Percentiles rank a stretch among this genome's conserved stretches.
phyloP scores from a whole-genome alignment of 2,113 vertebrate species.

The Chrysemys picta region DNA sequence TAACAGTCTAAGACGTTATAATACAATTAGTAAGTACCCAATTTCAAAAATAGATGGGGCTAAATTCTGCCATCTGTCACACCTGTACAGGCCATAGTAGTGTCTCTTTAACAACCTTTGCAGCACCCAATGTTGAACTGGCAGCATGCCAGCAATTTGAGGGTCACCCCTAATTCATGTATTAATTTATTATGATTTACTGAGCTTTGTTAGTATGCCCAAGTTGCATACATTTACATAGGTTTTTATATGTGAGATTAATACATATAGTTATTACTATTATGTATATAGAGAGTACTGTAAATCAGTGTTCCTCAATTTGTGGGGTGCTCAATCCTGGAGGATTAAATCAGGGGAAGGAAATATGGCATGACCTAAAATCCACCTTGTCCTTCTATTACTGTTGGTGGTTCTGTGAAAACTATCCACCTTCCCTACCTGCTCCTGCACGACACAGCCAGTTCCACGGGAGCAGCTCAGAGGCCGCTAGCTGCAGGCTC shows the following conservation, averaged over 20 bases:
- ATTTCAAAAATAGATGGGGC: neutral
- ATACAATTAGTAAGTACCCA: neutral
- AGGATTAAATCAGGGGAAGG: neutral
- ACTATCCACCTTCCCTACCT: neutral
- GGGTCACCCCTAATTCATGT: neutral
- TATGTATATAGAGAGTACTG: neutral
- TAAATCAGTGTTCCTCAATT: neutral
- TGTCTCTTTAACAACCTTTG: neutral
- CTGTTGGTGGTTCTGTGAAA: neutral
- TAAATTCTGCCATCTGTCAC: neutral
- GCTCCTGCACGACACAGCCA: neutral
- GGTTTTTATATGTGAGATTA: neutral
- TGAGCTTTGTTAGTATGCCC: neutral
- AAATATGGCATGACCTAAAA: neutral
- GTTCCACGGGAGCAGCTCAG: neutral
- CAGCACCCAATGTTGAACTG: neutral
- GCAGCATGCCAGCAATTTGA: neutral
- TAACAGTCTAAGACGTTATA: neutral
- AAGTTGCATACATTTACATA: slow-evolving; percentile 11
- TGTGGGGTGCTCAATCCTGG: neutral
- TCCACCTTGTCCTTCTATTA: neutral
- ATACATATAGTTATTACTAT: neutral
- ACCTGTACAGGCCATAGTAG: neutral
- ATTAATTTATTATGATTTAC: neutral
- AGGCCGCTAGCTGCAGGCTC: neutral